These are phyloP conservation scores for Monopterus albus DNA, from an alignment of 2,113 vertebrate genomes.

Conservation along the genomic window DNA sequence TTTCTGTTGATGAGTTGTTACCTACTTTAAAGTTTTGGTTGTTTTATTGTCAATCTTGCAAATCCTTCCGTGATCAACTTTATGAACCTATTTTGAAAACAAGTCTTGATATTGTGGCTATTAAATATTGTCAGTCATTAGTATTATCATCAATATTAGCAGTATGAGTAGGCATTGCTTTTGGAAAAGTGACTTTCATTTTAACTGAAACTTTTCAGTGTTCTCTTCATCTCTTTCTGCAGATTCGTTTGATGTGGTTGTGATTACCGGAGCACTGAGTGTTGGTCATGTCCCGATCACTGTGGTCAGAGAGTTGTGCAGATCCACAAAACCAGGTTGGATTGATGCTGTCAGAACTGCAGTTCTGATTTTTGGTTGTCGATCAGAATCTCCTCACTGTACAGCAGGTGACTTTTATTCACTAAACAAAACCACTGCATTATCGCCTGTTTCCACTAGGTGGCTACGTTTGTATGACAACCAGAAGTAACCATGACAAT, in stretches of 20 bases:
- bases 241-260: slow-evolving; percentile 86
- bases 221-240: slow-evolving; percentile 10
- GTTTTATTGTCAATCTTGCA: background rate
- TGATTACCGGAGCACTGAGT: slow-evolving; percentile 88
- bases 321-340: slow-evolving; percentile 86
- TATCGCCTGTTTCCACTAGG: slow-evolving; percentile 77
- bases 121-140: background rate
- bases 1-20: too few relatives aligned
- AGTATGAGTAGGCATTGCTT: background rate
- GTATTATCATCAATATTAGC: background rate
- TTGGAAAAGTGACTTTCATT: too few relatives aligned
- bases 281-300: slow-evolving; percentile 81
- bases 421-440: background rate
- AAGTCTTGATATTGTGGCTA: background rate
- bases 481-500: slow-evolving; percentile 85
- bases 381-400: background rate
- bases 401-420: background rate
- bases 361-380: background rate
- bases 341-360: background rate
- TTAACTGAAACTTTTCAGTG: too few relatives aligned
- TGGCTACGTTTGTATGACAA: slow-evolving; percentile 91
- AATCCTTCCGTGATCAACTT: background rate
- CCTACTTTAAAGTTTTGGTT: background rate
- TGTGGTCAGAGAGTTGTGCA: slow-evolving; percentile 83
- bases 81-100: background rate